These are phyloP conservation scores for Acomys russatus DNA, from an alignment of 2,797 vertebrate genomes.

Conservation along the genomic window DNA sequence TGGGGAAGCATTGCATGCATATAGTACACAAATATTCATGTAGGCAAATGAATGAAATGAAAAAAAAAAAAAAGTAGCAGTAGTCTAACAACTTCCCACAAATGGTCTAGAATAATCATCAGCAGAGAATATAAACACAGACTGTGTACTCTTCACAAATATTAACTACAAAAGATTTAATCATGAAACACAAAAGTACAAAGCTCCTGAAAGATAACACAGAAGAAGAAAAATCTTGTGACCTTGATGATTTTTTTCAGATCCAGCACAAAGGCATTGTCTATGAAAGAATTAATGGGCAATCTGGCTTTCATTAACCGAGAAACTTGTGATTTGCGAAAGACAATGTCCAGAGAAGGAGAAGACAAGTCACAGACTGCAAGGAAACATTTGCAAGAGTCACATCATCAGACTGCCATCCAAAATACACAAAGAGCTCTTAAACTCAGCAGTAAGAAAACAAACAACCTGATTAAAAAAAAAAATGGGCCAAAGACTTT, in stretches of 20 bases:
- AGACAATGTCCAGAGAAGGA: conserved; percentile 46
- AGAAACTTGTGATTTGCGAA: neutral
- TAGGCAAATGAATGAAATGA: neutral
- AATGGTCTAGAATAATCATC: neutral
- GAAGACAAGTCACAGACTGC: conserved; percentile 26
- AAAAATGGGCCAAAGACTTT: conserved; percentile 34
- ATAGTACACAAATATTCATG: neutral
- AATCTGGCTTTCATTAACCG: conserved; percentile 21
- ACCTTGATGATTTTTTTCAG: neutral
- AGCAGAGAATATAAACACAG: neutral
- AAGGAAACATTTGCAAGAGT: conserved; percentile 33
- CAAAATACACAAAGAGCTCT: conserved; percentile 18
- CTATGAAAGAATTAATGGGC: neutral
- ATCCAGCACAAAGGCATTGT: neutral
- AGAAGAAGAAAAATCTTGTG: neutral
- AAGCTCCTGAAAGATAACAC: neutral
- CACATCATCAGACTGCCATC: conserved; percentile 1
- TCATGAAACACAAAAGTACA: neutral
- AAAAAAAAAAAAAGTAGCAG: neutral
- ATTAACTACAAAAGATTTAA: neutral
- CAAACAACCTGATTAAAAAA: conserved; percentile 4
- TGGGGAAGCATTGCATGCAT: neutral
- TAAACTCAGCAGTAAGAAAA: conserved; percentile 32
- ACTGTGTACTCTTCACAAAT: neutral
- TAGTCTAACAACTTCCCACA: neutral